phyloP scores from a whole-genome alignment of 2,888 invertebrate genomes.

The Agapostemon virescens region DNA sequence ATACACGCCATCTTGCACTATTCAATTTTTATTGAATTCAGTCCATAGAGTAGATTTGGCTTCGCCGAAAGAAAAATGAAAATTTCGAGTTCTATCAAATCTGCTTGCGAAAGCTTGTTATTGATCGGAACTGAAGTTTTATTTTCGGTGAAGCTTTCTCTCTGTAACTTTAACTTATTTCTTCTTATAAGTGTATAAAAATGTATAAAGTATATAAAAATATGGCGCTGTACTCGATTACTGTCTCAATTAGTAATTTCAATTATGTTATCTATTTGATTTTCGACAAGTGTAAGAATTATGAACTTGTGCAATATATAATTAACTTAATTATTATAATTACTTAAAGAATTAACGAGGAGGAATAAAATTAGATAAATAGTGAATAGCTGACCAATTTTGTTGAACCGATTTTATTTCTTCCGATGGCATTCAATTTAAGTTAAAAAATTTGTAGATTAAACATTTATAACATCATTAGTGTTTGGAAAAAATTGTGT shows the following conservation, averaged over 20 bases:
- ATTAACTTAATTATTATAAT: too few species aligned
- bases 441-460: too few species aligned
- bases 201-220: neutral
- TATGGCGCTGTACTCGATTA: neutral
- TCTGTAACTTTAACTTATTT: neutral
- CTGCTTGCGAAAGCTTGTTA: neutral
- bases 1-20: neutral
- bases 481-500: too few species aligned
- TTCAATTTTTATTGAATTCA: slow-evolving; percentile 1
- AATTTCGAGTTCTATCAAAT: neutral
- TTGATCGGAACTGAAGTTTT: neutral
- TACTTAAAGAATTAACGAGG: too few species aligned
- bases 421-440: too few species aligned
- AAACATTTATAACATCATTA: too few species aligned
- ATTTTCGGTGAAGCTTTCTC: neutral
- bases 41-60: neutral
- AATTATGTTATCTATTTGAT: neutral
- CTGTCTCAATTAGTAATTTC: neutral
- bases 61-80: neutral
- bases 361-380: too few species aligned
- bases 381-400: too few species aligned
- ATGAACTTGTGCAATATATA: too few species aligned
- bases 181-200: neutral
- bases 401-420: too few species aligned
- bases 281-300: too few species aligned